Evolutionary conservation across 37 sponge, comb jelly and placozoan genomes (phyloP).

Genomic region (Lycopodina hypogea): DNA sequence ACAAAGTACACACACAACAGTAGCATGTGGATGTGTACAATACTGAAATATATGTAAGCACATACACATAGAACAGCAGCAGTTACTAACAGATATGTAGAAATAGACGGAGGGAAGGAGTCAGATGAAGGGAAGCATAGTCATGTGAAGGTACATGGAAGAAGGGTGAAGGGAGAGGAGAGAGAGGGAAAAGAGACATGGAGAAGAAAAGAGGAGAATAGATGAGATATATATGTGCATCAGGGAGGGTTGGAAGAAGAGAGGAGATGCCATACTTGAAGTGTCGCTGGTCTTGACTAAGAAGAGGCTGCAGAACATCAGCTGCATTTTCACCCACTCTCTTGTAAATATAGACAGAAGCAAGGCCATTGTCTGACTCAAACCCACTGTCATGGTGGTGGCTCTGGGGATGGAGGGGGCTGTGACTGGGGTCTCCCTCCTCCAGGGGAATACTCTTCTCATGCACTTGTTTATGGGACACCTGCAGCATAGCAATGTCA

Average conservation of each 20-base stretch:
- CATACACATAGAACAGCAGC: too few species aligned
- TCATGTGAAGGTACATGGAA: too few species aligned
- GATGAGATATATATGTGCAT: not conserved
- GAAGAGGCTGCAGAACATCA: conserved; percentile 82
- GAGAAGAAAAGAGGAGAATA: not conserved
- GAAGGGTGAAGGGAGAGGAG: conserved; percentile 8
- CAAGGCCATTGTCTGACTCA: conserved; percentile 62
- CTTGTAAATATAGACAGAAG: conserved; percentile 80
- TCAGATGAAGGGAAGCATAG: too few species aligned
- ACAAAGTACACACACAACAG: not conserved
- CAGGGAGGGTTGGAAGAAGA: not conserved
- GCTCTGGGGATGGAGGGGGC: not conserved
- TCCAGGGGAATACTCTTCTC: conserved; percentile 1
- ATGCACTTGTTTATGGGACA: conserved; percentile 2
- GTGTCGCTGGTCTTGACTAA: conserved; percentile 71
- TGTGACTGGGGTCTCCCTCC: not conserved
- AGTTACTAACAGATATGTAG: too few species aligned
- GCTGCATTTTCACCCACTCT: conserved; percentile 75
- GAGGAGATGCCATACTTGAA: conserved; percentile 19
- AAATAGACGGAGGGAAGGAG: too few species aligned
- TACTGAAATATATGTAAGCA: too few species aligned
- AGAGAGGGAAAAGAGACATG: not conserved
- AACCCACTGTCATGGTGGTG: conserved; percentile 17
- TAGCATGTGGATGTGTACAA: not conserved
- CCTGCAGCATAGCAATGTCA: not conserved